A percentile compares a stretch with the other conserved stretches of the same genome.
Conservation (phyloP, 1,140 invertebrate species). For the Arctopsyche grandis region DNA sequence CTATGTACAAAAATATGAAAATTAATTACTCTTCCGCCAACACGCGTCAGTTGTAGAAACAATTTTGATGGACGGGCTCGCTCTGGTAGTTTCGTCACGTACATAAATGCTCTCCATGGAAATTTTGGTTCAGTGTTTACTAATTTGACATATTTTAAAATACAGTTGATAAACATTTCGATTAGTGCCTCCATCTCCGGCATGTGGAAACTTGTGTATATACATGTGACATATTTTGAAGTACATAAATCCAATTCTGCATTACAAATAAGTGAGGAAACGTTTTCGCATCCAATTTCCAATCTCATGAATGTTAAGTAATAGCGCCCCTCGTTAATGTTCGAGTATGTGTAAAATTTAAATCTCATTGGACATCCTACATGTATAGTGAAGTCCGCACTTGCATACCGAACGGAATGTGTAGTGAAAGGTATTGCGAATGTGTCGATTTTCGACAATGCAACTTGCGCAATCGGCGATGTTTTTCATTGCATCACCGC, state of each 20-base stretch:
- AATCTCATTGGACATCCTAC: neutral
- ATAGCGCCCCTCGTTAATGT: neutral
- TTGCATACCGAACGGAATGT: neutral
- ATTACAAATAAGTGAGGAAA: neutral
- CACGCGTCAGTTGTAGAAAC: constrained; percentile 6
- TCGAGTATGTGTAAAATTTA: neutral
- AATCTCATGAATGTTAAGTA: constrained; percentile 5
- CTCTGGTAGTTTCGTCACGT: neutral
- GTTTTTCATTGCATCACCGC: too few relatives aligned
- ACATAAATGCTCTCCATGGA: neutral
- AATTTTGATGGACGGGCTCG: constrained; percentile 20
- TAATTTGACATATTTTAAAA: too few relatives aligned
- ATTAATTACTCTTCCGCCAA: constrained; percentile 36
- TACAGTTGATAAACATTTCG: too few relatives aligned
- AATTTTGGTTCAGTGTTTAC: neutral
- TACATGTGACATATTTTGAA: too few relatives aligned
- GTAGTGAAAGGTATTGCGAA: neutral
- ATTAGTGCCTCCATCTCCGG: too few relatives aligned
- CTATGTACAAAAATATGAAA: neutral
- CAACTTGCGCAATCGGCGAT: too few relatives aligned
- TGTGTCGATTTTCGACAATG: neutral
- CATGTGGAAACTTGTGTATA: too few relatives aligned
- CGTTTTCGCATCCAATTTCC: neutral
- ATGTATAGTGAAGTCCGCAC: neutral
- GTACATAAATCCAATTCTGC: neutral